phyloP scores from a whole-genome alignment of 1,140 invertebrate species.

The Pseudomyrmex sp. region DNA sequence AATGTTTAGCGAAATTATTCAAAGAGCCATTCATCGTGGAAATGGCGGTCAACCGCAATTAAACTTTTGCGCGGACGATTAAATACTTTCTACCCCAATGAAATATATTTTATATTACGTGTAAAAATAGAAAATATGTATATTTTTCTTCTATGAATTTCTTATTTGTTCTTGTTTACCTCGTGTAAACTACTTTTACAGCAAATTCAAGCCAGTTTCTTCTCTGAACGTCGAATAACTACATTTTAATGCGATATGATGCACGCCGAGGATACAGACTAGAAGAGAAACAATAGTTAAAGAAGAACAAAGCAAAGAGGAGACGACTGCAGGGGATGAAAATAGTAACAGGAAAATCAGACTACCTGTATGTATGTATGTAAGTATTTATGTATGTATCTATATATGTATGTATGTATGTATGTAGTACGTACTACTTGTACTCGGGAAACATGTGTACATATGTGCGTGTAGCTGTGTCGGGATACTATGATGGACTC shows the following conservation, averaged over 20 bases:
- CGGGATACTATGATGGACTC: conserved; percentile 81
- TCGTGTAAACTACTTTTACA: neutral
- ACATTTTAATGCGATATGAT: neutral
- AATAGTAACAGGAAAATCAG: conserved; percentile 31
- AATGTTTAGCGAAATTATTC: conserved; percentile 14
- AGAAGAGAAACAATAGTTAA: conserved; percentile 10
- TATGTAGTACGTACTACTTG: neutral
- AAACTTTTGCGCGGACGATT: neutral
- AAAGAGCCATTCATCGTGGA: neutral
- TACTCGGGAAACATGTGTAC: conserved; percentile 1
- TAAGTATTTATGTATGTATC: neutral
- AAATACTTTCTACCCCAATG: too few relatives aligned
- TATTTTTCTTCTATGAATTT: neutral
- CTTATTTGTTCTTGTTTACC: neutral
- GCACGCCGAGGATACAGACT: neutral
- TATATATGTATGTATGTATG: conserved; percentile 13
- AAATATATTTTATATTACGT: too few relatives aligned
- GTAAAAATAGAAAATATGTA: too few relatives aligned
- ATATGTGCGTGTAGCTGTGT: conserved; percentile 30
- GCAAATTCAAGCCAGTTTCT: neutral
- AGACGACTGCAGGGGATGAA: neutral
- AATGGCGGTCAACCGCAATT: neutral
- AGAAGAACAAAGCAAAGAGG: neutral
- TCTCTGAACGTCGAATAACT: neutral
- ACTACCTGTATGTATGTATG: conserved; percentile 9